These are phyloP conservation scores for Nephrotoma appendiculata DNA, from an alignment of 2,888 invertebrate genomes.

Conservation along the genomic window DNA sequence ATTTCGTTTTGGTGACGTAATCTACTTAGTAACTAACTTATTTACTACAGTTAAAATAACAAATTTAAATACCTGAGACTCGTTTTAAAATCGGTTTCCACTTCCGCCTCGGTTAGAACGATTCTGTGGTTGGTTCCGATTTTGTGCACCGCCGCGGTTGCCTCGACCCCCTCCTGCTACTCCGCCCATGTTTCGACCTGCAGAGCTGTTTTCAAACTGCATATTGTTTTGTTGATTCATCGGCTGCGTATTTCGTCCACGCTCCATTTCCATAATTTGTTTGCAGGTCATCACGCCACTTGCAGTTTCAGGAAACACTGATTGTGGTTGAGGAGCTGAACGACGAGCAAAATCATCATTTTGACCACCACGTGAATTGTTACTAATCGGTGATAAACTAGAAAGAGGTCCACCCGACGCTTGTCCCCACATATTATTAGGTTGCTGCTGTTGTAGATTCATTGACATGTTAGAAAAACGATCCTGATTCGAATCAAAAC, in stretches of 20 bases:
- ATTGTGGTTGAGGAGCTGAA: not conserved
- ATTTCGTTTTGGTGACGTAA: too few relatives aligned
- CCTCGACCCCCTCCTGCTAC: not conserved
- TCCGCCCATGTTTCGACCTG: not conserved
- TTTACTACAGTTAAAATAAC: not conserved
- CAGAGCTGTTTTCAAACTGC: not conserved
- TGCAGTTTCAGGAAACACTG: not conserved
- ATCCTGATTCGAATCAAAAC: not conserved
- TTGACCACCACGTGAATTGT: not conserved
- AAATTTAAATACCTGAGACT: not conserved
- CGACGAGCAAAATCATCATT: not conserved
- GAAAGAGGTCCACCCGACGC: not conserved
- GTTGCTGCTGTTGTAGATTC: not conserved
- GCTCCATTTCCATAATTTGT: constrained; percentile 1
- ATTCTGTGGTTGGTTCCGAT: not conserved
- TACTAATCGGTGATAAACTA: not conserved
- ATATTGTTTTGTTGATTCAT: not conserved
- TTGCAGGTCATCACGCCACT: not conserved
- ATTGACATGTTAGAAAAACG: not conserved
- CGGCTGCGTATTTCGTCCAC: not conserved
- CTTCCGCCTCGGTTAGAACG: not conserved
- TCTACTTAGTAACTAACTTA: too few relatives aligned
- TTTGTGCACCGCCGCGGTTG: not conserved
- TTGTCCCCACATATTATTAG: not conserved
- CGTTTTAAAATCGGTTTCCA: not conserved